These are phyloP conservation scores for Diplazon laetatorius DNA, from an alignment of 2,888 invertebrate species.

Conservation along the genomic window DNA sequence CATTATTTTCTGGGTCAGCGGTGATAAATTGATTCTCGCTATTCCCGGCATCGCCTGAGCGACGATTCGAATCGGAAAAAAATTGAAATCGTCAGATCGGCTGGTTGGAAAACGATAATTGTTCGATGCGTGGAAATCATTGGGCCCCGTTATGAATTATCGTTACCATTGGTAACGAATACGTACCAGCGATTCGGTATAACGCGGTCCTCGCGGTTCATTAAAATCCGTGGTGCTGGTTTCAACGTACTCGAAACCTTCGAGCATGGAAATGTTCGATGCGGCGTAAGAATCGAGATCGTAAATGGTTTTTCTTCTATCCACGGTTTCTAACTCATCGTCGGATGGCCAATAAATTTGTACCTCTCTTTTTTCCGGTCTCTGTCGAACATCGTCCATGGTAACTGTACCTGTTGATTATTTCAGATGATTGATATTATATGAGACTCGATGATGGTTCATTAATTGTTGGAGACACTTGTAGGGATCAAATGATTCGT, in stretches of 20 bases:
- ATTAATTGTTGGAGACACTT: too few species aligned
- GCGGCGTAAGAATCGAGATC: slow-evolving; percentile 72
- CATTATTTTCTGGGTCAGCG: slow-evolving; percentile 85
- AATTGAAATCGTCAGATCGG: too few species aligned
- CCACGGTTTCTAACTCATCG: slow-evolving; percentile 25
- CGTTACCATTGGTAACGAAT: too few species aligned
- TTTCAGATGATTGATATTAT: too few species aligned
- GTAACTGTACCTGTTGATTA: background rate
- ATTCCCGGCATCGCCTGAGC: slow-evolving; percentile 83
- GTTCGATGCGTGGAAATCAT: too few species aligned
- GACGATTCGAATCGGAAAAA: background rate
- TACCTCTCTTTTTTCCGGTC: background rate
- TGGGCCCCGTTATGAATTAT: too few species aligned
- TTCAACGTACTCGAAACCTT: slow-evolving; percentile 56
- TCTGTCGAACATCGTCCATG: slow-evolving; percentile 15
- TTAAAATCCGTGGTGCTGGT: slow-evolving; percentile 43
- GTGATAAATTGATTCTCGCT: slow-evolving; percentile 83
- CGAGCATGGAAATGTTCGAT: slow-evolving; percentile 62
- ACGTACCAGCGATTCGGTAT: slow-evolving; percentile 70
- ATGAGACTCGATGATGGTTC: too few species aligned
- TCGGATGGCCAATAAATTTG: slow-evolving; percentile 46
- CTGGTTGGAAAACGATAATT: too few species aligned
- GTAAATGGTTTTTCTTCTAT: slow-evolving; percentile 70
- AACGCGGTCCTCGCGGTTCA: slow-evolving; percentile 61
- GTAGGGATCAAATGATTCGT: too few species aligned